Conservation (phyloP, 2,113 vertebrate genomes). For the Chloebia gouldiae region DNA sequence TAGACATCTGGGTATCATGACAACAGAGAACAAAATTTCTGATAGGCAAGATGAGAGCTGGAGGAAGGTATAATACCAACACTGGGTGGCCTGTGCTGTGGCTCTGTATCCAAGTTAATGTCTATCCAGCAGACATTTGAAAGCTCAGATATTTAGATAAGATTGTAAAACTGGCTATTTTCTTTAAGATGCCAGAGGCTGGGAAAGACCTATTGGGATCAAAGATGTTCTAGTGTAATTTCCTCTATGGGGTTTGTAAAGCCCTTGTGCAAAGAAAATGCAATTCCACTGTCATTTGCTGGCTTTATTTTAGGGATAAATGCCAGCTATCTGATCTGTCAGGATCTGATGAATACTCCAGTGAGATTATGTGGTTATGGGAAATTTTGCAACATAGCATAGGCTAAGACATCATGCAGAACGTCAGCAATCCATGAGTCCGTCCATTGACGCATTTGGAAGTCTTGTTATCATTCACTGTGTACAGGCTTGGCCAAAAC, state of each 20-base stretch:
- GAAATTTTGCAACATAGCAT: neutral
- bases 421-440: neutral
- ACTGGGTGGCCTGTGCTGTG: neutral
- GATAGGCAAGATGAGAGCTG: neutral
- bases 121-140: neutral
- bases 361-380: neutral
- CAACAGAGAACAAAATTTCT: neutral
- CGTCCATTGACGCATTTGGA: neutral
- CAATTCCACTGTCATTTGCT: neutral
- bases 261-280: neutral
- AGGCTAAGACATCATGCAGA: neutral
- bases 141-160: neutral
- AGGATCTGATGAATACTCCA: neutral
- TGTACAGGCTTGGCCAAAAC: neutral
- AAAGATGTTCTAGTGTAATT: neutral
- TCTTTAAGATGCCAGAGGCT: neutral
- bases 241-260: neutral
- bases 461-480: neutral
- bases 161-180: neutral
- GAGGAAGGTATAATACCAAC: neutral
- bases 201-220: neutral
- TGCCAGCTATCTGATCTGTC: neutral
- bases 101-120: neutral
- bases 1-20: neutral
- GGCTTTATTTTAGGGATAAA: neutral